Evolutionary conservation across 2,113 vertebrate species (phyloP).

Genomic region (Leucoraja erinaceus): DNA sequence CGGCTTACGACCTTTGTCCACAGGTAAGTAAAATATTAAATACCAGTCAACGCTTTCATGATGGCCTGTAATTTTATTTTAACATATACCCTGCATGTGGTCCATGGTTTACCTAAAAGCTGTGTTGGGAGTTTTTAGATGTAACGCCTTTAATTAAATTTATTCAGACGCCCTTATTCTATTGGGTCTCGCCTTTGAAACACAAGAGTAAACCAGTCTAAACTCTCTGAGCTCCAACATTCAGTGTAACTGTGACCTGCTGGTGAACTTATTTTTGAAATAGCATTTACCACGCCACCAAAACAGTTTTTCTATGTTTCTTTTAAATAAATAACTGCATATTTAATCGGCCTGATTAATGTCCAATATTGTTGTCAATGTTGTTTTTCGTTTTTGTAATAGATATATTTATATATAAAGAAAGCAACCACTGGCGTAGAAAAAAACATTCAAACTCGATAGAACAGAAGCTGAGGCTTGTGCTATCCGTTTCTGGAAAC

Average conservation of each 20-base stretch:
- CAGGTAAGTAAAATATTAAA: neutral
- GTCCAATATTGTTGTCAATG: neutral
- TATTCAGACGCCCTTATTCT: neutral
- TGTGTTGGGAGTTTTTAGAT: neutral
- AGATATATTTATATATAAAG: neutral
- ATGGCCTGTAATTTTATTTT: neutral
- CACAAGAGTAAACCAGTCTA: neutral
- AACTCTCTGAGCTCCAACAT: neutral
- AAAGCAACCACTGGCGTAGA: neutral
- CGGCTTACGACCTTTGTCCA: neutral
- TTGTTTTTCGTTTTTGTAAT: neutral
- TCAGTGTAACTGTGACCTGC: conserved; percentile 31
- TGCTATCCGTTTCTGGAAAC: neutral
- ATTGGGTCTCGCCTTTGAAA: conserved; percentile 17
- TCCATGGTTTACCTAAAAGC: neutral
- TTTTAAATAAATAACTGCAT: neutral
- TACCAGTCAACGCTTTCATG: neutral
- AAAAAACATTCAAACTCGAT: neutral
- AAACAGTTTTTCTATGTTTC: neutral
- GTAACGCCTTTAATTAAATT: conserved; percentile 28
- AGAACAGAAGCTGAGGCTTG: neutral
- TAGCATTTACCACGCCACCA: neutral
- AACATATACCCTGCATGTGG: conserved; percentile 27
- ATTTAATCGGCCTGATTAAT: neutral
- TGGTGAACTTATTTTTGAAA: conserved; percentile 2